A percentile compares a stretch with the other conserved stretches of the same genome.
phyloP scores from a whole-genome alignment of 2,888 invertebrate genomes.

The Rhamphomyia laevipes region DNA sequence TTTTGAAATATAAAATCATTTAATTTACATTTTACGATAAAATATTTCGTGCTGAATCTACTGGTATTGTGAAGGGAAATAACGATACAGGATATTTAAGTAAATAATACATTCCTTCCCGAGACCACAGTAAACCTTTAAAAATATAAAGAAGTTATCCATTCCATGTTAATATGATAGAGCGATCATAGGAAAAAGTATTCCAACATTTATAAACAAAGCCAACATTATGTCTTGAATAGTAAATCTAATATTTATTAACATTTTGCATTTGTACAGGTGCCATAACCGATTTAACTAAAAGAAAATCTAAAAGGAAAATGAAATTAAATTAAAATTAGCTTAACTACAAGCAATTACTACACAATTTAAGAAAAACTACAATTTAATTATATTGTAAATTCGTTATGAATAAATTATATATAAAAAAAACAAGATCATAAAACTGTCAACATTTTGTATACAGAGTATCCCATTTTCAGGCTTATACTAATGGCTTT shows the following conservation, averaged over 20 bases:
- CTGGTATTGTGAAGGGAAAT: constrained; percentile 71
- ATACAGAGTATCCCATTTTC: too few species aligned
- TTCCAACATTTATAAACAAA: constrained; percentile 75
- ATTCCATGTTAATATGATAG: constrained; percentile 50
- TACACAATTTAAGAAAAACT: too few species aligned
- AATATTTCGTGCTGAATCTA: constrained; percentile 61
- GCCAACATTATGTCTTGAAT: constrained; percentile 66
- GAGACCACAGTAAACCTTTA: constrained; percentile 54
- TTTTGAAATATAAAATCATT: too few species aligned
- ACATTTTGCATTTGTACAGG: constrained; percentile 59
- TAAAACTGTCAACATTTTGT: too few species aligned
- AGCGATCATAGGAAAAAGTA: constrained; percentile 80
- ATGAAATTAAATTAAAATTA: too few species aligned
- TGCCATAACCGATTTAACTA: constrained; percentile 22
- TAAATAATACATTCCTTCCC: constrained; percentile 52
- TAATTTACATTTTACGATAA: constrained; percentile 39
- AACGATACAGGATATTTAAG: constrained; percentile 49
- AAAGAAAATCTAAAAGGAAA: too few species aligned
- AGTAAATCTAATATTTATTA: constrained; percentile 60
- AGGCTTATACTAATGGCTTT: too few species aligned
- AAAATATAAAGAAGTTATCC: constrained; percentile 4
- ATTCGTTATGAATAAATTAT: too few species aligned
- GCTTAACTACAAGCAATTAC: too few species aligned
- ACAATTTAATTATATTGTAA: too few species aligned
- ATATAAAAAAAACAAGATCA: too few species aligned